Evolutionary conservation across 2,888 invertebrate genomes (phyloP).

Genomic region (Drosophila antonietae): DNA sequence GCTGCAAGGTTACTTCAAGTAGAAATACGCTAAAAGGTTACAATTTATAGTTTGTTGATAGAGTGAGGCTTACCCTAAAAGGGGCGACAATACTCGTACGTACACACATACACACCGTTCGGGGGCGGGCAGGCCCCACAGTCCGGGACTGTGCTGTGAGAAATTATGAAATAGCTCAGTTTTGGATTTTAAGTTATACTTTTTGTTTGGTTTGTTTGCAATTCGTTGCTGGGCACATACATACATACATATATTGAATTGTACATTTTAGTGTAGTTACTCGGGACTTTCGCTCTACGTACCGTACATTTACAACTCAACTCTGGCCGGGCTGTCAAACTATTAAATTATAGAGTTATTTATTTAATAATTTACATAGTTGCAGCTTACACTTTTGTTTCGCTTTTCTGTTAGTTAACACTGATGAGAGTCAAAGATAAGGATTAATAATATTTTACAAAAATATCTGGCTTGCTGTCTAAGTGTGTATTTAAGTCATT

Average conservation of each 20-base stretch:
- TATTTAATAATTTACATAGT: constrained; percentile 44
- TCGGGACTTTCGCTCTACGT: constrained; percentile 51
- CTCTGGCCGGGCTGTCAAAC: constrained; percentile 43
- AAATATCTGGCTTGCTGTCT: constrained; percentile 46
- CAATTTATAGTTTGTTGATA: constrained; percentile 35
- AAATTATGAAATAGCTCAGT: constrained; percentile 35
- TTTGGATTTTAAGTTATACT: constrained; percentile 9
- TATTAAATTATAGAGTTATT: constrained; percentile 43
- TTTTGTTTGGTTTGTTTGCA: constrained; percentile 14
- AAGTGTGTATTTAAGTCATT: constrained; percentile 43
- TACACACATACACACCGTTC: constrained; percentile 12
- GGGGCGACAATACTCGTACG: constrained; percentile 54
- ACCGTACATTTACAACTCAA: constrained; percentile 53
- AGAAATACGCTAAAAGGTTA: constrained; percentile 58
- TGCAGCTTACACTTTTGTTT: constrained; percentile 43
- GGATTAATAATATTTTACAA: constrained; percentile 57
- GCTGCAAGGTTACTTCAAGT: constrained; percentile 71
- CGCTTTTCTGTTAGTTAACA: constrained; percentile 44
- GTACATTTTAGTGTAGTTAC: constrained; percentile 33
- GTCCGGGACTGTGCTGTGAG: constrained; percentile 40
- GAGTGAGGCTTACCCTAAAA: constrained; percentile 65
- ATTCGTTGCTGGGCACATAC: constrained; percentile 28
- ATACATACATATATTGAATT: constrained; percentile 15
- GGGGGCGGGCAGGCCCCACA: constrained; percentile 21
- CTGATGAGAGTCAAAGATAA: constrained; percentile 53